A percentile compares a stretch with the other conserved stretches of the same genome.
These are phyloP conservation scores for Prosapia bicincta DNA, from an alignment of 2,888 invertebrate genomes.

Conservation along the genomic window DNA sequence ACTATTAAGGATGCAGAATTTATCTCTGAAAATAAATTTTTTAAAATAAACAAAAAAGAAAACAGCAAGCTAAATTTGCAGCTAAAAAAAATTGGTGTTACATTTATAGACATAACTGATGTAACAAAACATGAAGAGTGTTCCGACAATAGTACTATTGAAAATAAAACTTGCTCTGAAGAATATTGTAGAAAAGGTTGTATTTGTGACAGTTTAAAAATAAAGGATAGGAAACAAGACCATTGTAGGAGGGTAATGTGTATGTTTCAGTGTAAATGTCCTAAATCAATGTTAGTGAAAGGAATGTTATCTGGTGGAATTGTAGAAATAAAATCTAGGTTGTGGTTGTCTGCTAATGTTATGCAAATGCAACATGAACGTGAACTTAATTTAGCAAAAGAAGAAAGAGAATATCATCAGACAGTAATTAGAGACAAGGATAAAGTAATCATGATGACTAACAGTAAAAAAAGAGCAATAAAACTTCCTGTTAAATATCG, in stretches of 20 bases:
- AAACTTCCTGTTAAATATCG: conserved; percentile 18
- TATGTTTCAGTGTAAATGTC: conserved; percentile 16
- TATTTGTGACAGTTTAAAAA: conserved; percentile 4
- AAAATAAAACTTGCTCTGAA: conserved; percentile 4
- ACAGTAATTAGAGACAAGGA: conserved; percentile 19
- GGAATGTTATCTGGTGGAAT: not conserved
- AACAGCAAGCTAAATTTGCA: conserved; percentile 7
- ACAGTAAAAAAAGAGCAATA: conserved; percentile 11
- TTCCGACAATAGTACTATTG: not conserved
- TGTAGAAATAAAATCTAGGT: conserved; percentile 4
- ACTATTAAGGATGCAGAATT: not conserved
- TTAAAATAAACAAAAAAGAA: not conserved
- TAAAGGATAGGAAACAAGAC: not conserved
- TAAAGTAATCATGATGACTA: conserved; percentile 7
- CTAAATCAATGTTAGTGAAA: not conserved
- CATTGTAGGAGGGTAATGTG: conserved; percentile 15
- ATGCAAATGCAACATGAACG: not conserved
- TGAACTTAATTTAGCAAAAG: conserved; percentile 12
- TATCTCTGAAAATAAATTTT: not conserved
- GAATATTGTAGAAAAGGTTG: conserved; percentile 14
- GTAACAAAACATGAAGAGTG: conserved; percentile 6
- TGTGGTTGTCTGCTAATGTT: conserved; percentile 13
- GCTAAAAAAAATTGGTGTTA: conserved; percentile 12
- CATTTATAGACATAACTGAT: conserved; percentile 11
- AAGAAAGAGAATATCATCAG: conserved; percentile 23